These are phyloP conservation scores for Aphis craccivora DNA, from an alignment of 1,140 invertebrate genomes.

Conservation along the genomic window DNA sequence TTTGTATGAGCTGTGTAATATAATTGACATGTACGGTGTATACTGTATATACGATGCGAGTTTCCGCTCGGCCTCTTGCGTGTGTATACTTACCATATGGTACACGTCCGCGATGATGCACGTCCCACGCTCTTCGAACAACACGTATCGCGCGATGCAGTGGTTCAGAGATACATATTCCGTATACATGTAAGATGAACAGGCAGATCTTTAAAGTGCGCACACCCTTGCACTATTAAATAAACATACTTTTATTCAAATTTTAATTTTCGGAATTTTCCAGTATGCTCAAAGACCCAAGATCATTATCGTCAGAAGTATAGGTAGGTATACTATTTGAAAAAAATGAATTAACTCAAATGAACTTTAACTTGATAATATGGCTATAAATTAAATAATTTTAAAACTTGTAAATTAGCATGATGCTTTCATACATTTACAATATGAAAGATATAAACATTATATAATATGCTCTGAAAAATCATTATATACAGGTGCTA, in stretches of 20 bases:
- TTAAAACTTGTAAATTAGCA: no score
- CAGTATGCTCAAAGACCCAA: no score
- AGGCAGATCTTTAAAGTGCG: neutral
- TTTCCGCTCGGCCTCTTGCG: conserved; percentile 12
- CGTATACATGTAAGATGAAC: neutral
- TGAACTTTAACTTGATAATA: no score
- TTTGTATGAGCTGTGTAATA: neutral
- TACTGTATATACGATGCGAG: neutral
- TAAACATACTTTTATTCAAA: neutral
- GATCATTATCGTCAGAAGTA: no score
- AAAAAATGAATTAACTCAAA: no score
- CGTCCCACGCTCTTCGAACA: conserved; percentile 41
- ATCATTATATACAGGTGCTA: no score
- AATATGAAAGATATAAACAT: no score
- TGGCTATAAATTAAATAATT: no score
- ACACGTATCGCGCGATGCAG: neutral
- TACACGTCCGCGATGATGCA: neutral
- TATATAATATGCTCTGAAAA: no score
- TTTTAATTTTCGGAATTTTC: no score
- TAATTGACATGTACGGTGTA: neutral
- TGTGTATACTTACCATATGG: conserved; percentile 33
- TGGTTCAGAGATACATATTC: neutral
- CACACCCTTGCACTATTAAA: neutral
- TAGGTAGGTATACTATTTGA: no score
- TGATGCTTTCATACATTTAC: no score